phyloP scores from a whole-genome alignment of 1,140 invertebrate species.

The Lanistes nyassanus region DNA sequence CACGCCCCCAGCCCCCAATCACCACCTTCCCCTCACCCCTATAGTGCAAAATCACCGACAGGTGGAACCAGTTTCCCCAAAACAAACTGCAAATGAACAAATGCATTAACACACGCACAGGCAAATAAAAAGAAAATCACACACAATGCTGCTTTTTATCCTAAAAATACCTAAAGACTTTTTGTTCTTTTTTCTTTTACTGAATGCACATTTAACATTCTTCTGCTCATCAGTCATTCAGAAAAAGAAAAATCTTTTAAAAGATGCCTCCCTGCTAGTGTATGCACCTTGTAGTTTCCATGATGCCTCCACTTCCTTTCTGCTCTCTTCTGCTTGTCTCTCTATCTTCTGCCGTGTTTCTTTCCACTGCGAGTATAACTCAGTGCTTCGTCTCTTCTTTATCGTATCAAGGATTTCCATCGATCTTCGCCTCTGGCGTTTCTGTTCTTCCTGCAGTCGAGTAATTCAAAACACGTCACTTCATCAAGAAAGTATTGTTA shows the following conservation, averaged over 20 bases:
- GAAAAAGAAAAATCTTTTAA: too few relatives aligned
- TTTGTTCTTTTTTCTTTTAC: background rate
- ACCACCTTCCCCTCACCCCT: too few relatives aligned
- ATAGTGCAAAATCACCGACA: too few relatives aligned
- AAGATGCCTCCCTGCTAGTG: background rate
- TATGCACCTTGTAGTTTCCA: constrained; percentile 68
- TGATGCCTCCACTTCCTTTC: constrained; percentile 57
- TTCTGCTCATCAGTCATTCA: background rate
- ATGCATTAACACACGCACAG: background rate
- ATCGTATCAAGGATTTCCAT: constrained; percentile 46
- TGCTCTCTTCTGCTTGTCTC: constrained; percentile 59
- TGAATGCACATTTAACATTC: background rate
- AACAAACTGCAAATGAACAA: background rate
- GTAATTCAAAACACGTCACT: background rate
- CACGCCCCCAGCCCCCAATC: too few relatives aligned
- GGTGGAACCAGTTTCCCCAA: too few relatives aligned
- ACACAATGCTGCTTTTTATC: background rate
- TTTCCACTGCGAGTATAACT: constrained; percentile 63
- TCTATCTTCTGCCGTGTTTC: constrained; percentile 59
- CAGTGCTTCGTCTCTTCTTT: constrained; percentile 63
- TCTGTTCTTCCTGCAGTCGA: constrained; percentile 36
- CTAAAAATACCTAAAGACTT: background rate
- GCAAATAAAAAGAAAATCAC: background rate
- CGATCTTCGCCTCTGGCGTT: constrained; percentile 41
- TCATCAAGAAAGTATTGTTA: background rate